phyloP scores from a whole-genome alignment of 2,113 vertebrate genomes.

The Forbesichthys papilliferus region DNA sequence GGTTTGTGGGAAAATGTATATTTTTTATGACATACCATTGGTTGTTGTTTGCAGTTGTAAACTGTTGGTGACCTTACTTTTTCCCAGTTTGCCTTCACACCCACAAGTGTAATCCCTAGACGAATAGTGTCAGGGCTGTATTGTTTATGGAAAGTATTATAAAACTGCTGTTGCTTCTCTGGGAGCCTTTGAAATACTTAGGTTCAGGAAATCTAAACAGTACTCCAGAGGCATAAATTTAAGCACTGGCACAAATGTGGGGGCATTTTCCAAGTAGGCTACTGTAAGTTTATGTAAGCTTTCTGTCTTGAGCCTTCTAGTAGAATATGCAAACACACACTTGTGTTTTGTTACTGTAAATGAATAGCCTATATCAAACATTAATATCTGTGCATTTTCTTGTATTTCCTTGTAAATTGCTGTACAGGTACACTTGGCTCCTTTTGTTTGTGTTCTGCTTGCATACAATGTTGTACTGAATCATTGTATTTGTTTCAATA shows the following conservation, averaged over 20 bases:
- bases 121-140: conserved; percentile 7
- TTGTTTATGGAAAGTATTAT: conserved; percentile 26
- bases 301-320: background rate
- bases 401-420: too few relatives aligned
- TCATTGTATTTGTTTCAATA: too few relatives aligned
- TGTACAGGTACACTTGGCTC: too few relatives aligned
- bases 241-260: background rate
- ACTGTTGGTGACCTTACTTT: background rate
- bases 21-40: too few relatives aligned
- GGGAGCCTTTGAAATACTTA: conserved; percentile 17
- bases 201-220: conserved; percentile 17
- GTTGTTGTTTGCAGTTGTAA: too few relatives aligned
- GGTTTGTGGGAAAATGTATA: background rate
- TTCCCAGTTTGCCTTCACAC: conserved; percentile 31
- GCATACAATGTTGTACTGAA: too few relatives aligned
- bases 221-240: background rate
- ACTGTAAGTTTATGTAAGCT: background rate
- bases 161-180: conserved; percentile 24
- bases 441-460: too few relatives aligned
- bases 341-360: too few relatives aligned
- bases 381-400: too few relatives aligned
- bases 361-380: too few relatives aligned
- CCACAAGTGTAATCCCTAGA: conserved; percentile 29
- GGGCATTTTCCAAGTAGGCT: background rate
- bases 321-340: background rate